A percentile compares a stretch with the other conserved stretches of the same genome.
phyloP scores from a whole-genome alignment of 2,797 vertebrate species.

The Sarcophilus harrisii region DNA sequence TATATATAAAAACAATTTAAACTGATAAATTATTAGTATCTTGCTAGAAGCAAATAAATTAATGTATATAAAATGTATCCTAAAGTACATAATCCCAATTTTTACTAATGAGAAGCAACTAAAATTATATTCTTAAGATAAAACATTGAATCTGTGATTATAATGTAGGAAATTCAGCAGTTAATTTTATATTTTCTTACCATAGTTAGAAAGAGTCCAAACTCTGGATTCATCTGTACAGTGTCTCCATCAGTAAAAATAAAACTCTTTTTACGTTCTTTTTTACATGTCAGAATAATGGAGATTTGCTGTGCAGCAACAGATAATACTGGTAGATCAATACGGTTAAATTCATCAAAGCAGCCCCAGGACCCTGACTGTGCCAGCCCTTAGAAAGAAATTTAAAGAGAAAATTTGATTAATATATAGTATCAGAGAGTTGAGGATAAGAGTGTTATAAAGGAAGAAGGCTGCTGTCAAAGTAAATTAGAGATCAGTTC shows the following conservation, averaged over 20 bases:
- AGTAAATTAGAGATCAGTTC: slow-evolving; percentile 37
- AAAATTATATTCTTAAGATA: background rate
- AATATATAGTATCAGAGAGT: slow-evolving; percentile 47
- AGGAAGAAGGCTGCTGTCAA: slow-evolving; percentile 46
- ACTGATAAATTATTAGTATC: background rate
- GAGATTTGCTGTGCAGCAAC: slow-evolving; percentile 98
- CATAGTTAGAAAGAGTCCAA: slow-evolving; percentile 98
- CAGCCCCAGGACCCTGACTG: slow-evolving; percentile 99
- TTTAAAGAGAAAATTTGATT: slow-evolving; percentile 72
- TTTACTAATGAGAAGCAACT: background rate
- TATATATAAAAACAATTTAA: background rate
- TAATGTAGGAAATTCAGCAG: background rate
- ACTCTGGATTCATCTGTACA: slow-evolving; percentile 97
- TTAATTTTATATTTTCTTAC: slow-evolving; percentile 81
- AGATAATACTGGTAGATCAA: slow-evolving; percentile 95
- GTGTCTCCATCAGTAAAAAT: slow-evolving; percentile 96
- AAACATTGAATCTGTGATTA: background rate
- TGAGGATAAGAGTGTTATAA: slow-evolving; percentile 11
- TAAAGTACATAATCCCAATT: background rate
- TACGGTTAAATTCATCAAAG: slow-evolving; percentile 98
- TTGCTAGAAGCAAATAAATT: slow-evolving; percentile 1
- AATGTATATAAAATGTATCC: background rate
- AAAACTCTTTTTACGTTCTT: slow-evolving; percentile 92
- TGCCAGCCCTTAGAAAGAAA: slow-evolving; percentile 91
- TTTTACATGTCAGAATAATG: slow-evolving; percentile 95